Evolutionary conservation across 2,113 vertebrate species (phyloP), one percentile per base, ranked within the genome.

Genomic region (Emydocephalus ijimae): DNA sequence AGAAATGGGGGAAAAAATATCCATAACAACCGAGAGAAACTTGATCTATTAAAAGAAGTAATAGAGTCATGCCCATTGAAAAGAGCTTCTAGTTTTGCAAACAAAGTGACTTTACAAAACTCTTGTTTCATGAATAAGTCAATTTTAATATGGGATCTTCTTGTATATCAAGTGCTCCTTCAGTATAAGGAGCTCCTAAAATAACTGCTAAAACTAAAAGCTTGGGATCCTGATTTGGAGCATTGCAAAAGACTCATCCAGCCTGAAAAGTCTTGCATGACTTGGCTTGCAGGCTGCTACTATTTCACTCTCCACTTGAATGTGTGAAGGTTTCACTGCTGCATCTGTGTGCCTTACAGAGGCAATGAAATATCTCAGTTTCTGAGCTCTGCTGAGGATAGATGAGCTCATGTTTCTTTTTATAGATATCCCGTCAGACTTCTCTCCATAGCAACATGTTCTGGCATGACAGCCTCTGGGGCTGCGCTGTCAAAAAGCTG

Each of bases 381-480:
- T 95, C 96, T 94, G 92, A 64, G 96, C 95, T 55, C 95, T 81
- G 96, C 95, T 34, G 95, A 90, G 94, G 96, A 96, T 94, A 94
- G 96, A 96, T 97, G 96, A 97, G 95, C 95, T 97, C 96, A 97
- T 97, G 95, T 86, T 96, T 94, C 96, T 96, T 96, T 96, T 97
- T 96, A 96, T 96, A 97, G 96, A 94, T 94, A 96, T 96, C 96
- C 94, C 96, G 94, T 96, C 96, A 96, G 94, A 94, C 92, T 93
- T 95, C 95, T 96, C 95, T 96, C 96, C 96, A 96, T 96, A 94
- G 96, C 96, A 96, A 96, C 96, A 93, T 94, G 43, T 95, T 94
- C 91, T 92, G 93, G 90, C 90, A 45, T 92, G 95, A 91, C 93
- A 93, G 93, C 90, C 50, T 89, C 90, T 86, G 55, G 93, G 87